phyloP scores from a whole-genome alignment of 2,797 vertebrate species.

The Parauchenoglanis punctatus region DNA sequence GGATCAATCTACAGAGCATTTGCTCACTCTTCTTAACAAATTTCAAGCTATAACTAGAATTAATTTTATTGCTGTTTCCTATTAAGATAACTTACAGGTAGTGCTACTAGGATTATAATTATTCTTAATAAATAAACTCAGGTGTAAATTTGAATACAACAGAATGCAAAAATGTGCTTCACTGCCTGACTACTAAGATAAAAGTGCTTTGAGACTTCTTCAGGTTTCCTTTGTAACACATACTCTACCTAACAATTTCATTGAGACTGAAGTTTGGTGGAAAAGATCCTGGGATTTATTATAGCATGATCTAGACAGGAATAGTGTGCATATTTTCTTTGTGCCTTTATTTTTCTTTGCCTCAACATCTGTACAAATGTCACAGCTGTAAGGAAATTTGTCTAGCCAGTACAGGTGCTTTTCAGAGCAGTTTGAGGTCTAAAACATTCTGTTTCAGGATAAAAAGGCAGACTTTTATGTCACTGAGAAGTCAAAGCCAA shows the following conservation, averaged over 20 bases:
- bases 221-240: slow-evolving; percentile 14
- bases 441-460: slow-evolving; percentile 57
- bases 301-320: slow-evolving; percentile 41
- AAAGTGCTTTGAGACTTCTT: slow-evolving; percentile 1
- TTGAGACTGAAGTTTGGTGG: slow-evolving; percentile 32
- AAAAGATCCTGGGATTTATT: slow-evolving; percentile 47
- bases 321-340: slow-evolving; percentile 44
- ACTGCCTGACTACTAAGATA: neutral
- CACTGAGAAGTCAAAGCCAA: slow-evolving; percentile 23
- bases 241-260: slow-evolving; percentile 30
- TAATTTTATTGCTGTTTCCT: neutral
- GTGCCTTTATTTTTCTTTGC: slow-evolving; percentile 47
- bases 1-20: neutral
- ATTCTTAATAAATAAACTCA: neutral
- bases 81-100: neutral
- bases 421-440: slow-evolving; percentile 40
- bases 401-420: slow-evolving; percentile 61
- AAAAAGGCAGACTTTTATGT: slow-evolving; percentile 42
- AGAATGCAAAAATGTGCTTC: neutral
- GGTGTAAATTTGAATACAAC: neutral
- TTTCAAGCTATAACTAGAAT: neutral
- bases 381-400: slow-evolving; percentile 60
- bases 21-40: neutral
- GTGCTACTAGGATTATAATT: neutral
- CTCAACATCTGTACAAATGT: slow-evolving; percentile 65